Percentiles rank a stretch among this genome's conserved stretches.
Conservation (phyloP, 2,888 invertebrate genomes). For the Hirtodrosophila histrioides region DNA sequence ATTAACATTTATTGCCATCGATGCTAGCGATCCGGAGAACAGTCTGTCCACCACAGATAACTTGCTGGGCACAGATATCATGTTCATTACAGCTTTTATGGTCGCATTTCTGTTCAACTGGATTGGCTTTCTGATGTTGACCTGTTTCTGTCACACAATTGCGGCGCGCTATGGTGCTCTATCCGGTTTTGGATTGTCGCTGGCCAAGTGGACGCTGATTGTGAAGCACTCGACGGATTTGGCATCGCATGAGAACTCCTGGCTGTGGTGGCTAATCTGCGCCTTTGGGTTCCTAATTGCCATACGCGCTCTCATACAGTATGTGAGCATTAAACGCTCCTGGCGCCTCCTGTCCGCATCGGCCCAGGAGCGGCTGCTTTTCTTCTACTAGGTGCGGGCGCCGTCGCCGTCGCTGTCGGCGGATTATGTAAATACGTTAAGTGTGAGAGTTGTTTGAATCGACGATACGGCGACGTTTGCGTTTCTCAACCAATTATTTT, state of each 20-base stretch:
- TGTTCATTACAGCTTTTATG: conserved; percentile 97
- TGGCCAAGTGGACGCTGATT: conserved; percentile 97
- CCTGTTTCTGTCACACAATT: conserved; percentile 97
- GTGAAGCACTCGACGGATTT: conserved; percentile 95
- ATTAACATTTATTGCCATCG: conserved; percentile 90
- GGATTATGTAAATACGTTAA: conserved; percentile 62
- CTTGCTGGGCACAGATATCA: conserved; percentile 95
- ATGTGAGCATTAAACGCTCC: conserved; percentile 94
- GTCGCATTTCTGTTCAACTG: conserved; percentile 98
- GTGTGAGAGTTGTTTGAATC: conserved; percentile 39
- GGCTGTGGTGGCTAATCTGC: conserved; percentile 97
- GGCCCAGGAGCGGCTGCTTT: conserved; percentile 93
- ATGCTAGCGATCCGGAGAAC: conserved; percentile 88
- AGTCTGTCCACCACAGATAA: conserved; percentile 91
- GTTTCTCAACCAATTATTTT: conserved; percentile 24
- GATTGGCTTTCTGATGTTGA: conserved; percentile 95
- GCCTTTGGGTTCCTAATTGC: conserved; percentile 95
- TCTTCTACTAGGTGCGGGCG: conserved; percentile 89
- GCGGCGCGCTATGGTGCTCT: conserved; percentile 96
- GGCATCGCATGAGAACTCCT: conserved; percentile 94
- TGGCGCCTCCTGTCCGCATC: conserved; percentile 94
- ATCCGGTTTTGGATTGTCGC: conserved; percentile 95
- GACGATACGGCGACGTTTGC: conserved; percentile 25
- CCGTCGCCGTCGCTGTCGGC: conserved; percentile 45
- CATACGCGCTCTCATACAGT: conserved; percentile 93